These are phyloP conservation scores for Syrphus vitripennis DNA, from an alignment of 2,888 invertebrate genomes.

Conservation along the genomic window DNA sequence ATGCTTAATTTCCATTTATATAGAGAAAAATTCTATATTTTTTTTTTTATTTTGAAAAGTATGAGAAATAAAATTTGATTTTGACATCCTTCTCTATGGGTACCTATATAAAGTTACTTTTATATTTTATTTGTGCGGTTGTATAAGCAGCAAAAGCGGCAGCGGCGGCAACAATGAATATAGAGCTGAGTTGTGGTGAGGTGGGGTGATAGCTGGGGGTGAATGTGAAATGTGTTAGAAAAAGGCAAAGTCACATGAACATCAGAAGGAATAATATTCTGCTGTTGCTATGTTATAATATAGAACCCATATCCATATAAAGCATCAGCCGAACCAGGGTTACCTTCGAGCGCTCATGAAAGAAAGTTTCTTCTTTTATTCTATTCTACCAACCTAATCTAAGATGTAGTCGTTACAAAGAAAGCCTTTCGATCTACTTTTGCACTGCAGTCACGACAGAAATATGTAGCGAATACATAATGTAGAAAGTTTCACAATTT, in stretches of 20 bases:
- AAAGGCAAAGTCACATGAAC: constrained; percentile 28
- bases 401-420: too few relatives aligned
- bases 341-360: background rate
- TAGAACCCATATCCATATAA: background rate
- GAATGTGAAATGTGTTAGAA: constrained; percentile 32
- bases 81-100: constrained; percentile 62
- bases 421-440: too few relatives aligned
- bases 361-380: too few relatives aligned
- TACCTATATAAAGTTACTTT: constrained; percentile 10
- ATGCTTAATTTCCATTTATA: constrained; percentile 63
- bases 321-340: background rate
- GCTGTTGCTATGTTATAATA: background rate
- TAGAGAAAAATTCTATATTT: background rate
- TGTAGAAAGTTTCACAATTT: too few relatives aligned
- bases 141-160: too few relatives aligned
- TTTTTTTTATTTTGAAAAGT: constrained; percentile 39
- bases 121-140: constrained; percentile 35
- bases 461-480: too few relatives aligned
- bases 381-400: too few relatives aligned
- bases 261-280: constrained; percentile 1
- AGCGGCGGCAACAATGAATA: background rate
- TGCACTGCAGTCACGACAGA: too few relatives aligned
- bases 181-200: background rate
- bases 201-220: background rate
- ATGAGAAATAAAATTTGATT: constrained; percentile 67